These are phyloP conservation scores for Tachina lurida DNA, from an alignment of 2,888 invertebrate species.

Conservation along the genomic window DNA sequence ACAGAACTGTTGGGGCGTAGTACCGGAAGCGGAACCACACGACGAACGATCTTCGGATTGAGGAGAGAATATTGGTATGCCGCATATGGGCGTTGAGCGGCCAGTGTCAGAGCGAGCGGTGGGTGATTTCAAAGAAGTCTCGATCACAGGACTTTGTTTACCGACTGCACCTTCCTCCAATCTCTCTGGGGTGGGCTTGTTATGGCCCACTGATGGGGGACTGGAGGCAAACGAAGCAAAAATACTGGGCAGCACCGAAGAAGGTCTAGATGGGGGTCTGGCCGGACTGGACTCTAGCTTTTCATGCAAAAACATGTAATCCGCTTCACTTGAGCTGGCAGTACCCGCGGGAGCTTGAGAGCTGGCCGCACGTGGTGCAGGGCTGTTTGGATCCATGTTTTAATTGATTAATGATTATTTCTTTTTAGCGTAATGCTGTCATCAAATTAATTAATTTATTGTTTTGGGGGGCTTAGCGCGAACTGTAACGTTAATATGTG, in stretches of 20 bases:
- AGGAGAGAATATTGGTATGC: slow-evolving; percentile 65
- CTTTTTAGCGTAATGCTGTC: neutral
- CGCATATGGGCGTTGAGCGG: slow-evolving; percentile 52
- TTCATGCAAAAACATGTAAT: slow-evolving; percentile 70
- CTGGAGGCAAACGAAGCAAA: slow-evolving; percentile 11
- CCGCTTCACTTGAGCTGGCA: neutral
- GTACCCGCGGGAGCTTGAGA: neutral
- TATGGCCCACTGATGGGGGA: slow-evolving; percentile 17
- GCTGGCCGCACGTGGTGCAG: slow-evolving; percentile 20
- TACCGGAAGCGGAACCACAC: slow-evolving; percentile 67
- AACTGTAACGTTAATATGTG: slow-evolving; percentile 6
- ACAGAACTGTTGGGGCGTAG: slow-evolving; percentile 90
- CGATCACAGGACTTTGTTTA: slow-evolving; percentile 19
- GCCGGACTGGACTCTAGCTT: slow-evolving; percentile 51
- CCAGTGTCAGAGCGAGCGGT: slow-evolving; percentile 26
- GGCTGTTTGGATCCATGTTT: slow-evolving; percentile 62
- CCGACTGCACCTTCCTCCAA: neutral
- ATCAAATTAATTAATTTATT: slow-evolving; percentile 11
- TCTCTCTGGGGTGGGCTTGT: slow-evolving; percentile 21
- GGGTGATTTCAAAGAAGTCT: slow-evolving; percentile 41
- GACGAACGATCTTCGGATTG: slow-evolving; percentile 71
- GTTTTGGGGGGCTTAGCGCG: neutral
- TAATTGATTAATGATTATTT: slow-evolving; percentile 16
- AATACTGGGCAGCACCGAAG: slow-evolving; percentile 53
- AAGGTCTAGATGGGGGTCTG: slow-evolving; percentile 54